Evolutionary conservation across 1,140 invertebrate species (phyloP), one percentile per base, ranked within the genome.

Genomic region (Phthorimaea operculella): DNA sequence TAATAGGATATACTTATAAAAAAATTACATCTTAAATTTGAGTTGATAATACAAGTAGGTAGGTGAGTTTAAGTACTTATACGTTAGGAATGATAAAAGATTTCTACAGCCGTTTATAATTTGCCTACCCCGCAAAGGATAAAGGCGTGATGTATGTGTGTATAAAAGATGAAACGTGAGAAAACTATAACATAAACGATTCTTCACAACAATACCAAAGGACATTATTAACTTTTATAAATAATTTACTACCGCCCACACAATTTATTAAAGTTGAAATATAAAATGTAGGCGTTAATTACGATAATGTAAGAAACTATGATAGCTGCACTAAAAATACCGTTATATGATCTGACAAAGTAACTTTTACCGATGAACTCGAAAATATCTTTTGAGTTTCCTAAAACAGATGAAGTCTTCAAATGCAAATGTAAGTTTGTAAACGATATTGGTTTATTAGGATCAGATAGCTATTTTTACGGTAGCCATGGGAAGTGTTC

Each of bases 251-350:
- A 14, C 16, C 6, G 9, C 44, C 4, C 44, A 47, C 44, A 47
- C 44, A 47, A 1, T 47, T 47, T 14, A 47, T 17, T 4, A 47
- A 47, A 47, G 3, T 39, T 39, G 11, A 16, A 15, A 47, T 14
- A 4, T 47, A 16, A 15, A 47, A 16, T n/a, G 68, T 71, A 59
- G 69, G 66, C 63, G 66, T 71, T 68, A 71, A 74, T 72, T 68
- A 70, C 57, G 58, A 54, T 55, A 63, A 70, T 67, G 18, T 58
- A 64, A 61, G 49, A 45, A 33, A 15, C 50, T 12, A 58, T 42
- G 36, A 60, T 52, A 53, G 10, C 17, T 49, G 54, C 52, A 51
- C 53, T 69, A 70, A 70, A 71, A 68, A 70, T 72, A 66, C 72
- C 69, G 63, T 66, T 68, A 60, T 15, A 16, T 47, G 14, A 28